Evolutionary conservation across 2,113 vertebrate species (phyloP).

Genomic region (Dasyornis broadbenti): DNA sequence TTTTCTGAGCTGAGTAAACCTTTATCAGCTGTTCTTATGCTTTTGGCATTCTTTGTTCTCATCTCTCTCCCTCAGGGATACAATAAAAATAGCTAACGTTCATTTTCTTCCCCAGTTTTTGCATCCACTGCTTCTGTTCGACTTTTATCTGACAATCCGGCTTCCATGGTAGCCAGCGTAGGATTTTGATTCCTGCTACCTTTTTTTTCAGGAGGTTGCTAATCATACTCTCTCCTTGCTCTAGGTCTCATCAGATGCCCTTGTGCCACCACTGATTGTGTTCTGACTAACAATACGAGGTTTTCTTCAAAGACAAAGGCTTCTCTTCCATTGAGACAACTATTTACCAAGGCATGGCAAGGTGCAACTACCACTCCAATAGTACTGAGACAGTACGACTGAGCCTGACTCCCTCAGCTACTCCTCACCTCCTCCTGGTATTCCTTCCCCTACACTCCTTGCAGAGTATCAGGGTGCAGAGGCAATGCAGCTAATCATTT

Average conservation of each 20-base stretch:
- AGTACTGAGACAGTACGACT: background rate
- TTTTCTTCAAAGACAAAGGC: background rate
- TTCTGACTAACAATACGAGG: background rate
- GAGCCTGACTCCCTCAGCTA: background rate
- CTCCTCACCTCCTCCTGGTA: background rate
- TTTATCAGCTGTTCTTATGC: conserved; percentile 16
- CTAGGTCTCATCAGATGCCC: background rate
- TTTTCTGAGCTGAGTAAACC: conserved; percentile 35
- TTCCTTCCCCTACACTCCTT: background rate
- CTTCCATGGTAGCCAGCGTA: background rate
- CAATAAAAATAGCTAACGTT: conserved; percentile 10
- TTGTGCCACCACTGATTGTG: background rate
- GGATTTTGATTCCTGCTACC: background rate
- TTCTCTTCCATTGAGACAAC: background rate
- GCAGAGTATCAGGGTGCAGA: background rate
- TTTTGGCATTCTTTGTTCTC: conserved; percentile 24
- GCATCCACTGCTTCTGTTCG: background rate
- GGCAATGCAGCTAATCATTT: background rate
- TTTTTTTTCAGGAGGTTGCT: background rate
- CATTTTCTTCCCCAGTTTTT: background rate
- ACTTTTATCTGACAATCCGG: background rate
- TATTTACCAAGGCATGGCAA: background rate
- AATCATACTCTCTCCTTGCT: background rate
- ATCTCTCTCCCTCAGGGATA: background rate
- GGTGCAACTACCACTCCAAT: fast-evolving